Evolutionary conservation across 2,888 invertebrate genomes (phyloP).

Genomic region (Nomada ferruginata): DNA sequence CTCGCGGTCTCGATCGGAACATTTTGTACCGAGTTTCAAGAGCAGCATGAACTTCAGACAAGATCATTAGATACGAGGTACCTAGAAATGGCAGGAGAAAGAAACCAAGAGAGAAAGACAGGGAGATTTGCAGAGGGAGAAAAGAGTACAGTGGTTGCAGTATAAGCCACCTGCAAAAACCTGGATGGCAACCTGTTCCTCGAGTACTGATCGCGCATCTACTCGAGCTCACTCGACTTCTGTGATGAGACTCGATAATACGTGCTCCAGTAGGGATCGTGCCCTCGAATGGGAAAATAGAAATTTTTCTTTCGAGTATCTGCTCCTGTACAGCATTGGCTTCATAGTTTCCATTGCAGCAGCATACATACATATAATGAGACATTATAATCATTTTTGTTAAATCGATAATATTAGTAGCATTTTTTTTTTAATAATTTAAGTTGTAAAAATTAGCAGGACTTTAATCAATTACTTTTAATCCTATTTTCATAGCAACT

Average conservation of each 20-base stretch:
- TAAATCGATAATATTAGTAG: neutral
- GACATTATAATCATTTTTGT: constrained; percentile 12
- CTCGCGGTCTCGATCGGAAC: constrained; percentile 39
- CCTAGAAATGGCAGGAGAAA: constrained; percentile 65
- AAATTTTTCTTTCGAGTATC: constrained; percentile 41
- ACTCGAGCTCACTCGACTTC: constrained; percentile 57
- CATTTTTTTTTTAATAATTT: neutral
- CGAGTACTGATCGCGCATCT: constrained; percentile 62
- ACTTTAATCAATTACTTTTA: too few species aligned
- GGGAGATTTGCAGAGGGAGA: neutral
- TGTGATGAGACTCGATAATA: constrained; percentile 70
- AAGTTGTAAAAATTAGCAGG: too few species aligned
- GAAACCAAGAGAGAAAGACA: constrained; percentile 26
- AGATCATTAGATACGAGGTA: constrained; percentile 72
- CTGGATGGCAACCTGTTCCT: constrained; percentile 74
- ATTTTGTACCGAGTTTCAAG: constrained; percentile 63
- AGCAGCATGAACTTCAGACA: constrained; percentile 56
- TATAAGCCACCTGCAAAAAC: constrained; percentile 75
- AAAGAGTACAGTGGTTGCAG: constrained; percentile 65
- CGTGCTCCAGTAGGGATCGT: constrained; percentile 52
- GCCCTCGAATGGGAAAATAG: constrained; percentile 48
- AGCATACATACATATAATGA: neutral
- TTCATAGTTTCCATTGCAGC: constrained; percentile 17
- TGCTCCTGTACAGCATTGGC: constrained; percentile 17
- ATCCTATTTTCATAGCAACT: too few species aligned